A percentile compares a stretch with the other conserved stretches of the same genome.
Evolutionary conservation across 2,888 invertebrate species (phyloP).

Genomic region (Nebria salina): DNA sequence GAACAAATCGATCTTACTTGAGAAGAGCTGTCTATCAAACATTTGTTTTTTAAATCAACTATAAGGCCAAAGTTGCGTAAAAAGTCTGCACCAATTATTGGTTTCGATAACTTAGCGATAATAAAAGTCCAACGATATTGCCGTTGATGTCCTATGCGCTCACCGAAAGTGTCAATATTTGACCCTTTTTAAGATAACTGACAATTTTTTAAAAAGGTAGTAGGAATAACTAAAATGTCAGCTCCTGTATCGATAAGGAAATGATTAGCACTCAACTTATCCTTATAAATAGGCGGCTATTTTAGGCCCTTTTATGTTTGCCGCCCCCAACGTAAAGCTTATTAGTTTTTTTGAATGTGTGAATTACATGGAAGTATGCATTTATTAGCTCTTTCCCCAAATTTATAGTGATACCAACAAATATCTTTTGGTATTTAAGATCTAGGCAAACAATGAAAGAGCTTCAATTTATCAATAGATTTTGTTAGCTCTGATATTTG

Average conservation of each 20-base stretch:
- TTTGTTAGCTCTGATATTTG: too few relatives aligned
- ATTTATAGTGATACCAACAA: too few relatives aligned
- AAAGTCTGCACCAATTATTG: slow-evolving; percentile 57
- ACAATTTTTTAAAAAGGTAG: too few relatives aligned
- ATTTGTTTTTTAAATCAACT: slow-evolving; percentile 50
- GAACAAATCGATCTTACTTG: neutral
- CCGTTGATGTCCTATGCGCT: slow-evolving; percentile 52
- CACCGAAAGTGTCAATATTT: slow-evolving; percentile 53
- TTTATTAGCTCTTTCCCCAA: neutral
- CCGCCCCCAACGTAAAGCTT: slow-evolving; percentile 16
- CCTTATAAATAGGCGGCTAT: neutral
- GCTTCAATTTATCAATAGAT: too few relatives aligned
- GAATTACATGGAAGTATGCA: neutral
- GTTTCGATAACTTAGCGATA: slow-evolving; percentile 54
- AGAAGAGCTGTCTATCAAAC: slow-evolving; percentile 13
- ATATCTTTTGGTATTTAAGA: too few relatives aligned
- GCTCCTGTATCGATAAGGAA: too few relatives aligned
- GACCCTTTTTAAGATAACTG: slow-evolving; percentile 45
- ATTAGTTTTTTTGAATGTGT: neutral
- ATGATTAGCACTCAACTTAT: neutral
- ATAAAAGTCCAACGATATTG: slow-evolving; percentile 54
- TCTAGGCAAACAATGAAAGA: too few relatives aligned
- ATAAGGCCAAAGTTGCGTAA: slow-evolving; percentile 52
- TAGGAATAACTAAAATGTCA: too few relatives aligned
- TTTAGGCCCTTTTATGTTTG: slow-evolving; percentile 37